A percentile compares a stretch with the other conserved stretches of the same genome.
Conservation (phyloP, 2,113 vertebrate species). For the Clarias gariepinus region DNA sequence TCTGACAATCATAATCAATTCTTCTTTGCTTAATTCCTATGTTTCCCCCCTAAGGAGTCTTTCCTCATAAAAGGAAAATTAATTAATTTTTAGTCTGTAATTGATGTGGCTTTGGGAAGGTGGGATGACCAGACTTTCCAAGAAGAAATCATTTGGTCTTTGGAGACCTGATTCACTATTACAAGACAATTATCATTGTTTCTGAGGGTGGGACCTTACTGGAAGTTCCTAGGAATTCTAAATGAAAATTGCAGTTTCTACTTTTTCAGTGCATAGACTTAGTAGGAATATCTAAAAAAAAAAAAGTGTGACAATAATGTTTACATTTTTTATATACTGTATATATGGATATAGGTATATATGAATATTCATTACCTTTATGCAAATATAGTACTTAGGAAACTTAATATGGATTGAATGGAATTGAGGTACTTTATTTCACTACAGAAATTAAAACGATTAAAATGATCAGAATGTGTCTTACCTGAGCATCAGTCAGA, state of each 20-base stretch:
- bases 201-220: conserved; percentile 1
- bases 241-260: not conserved
- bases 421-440: not conserved
- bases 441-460: not conserved
- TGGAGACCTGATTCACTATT: not conserved
- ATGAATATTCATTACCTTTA: not conserved
- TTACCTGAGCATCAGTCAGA: conserved; percentile 15
- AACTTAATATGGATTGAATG: not conserved
- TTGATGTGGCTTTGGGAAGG: not conserved
- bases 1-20: not conserved
- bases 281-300: not conserved
- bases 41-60: not conserved
- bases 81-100: conserved; percentile 29
- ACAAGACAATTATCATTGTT: not conserved
- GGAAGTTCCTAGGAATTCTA: not conserved
- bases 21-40: conserved; percentile 14
- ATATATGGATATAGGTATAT: not conserved
- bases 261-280: not conserved
- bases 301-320: not conserved
- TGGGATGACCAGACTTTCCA: not conserved
- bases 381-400: conserved; percentile 1
- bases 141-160: not conserved
- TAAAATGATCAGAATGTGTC: not conserved
- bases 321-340: too few relatives aligned
- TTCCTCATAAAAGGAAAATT: conserved; percentile 9